These are phyloP conservation scores for Zaprionus ghesquierei DNA, from an alignment of 1,140 invertebrate species.

Conservation along the genomic window DNA sequence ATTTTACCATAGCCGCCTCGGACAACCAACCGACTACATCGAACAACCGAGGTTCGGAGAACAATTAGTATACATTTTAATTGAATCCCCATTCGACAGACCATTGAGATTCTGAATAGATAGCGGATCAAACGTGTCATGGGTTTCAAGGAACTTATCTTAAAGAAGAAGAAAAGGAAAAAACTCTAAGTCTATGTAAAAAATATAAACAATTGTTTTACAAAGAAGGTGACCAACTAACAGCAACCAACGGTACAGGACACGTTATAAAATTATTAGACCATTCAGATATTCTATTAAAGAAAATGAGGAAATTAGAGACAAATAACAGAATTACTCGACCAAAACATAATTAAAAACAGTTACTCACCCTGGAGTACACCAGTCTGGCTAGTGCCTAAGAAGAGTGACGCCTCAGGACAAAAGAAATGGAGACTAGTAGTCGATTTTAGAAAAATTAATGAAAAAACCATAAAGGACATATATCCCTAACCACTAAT, in stretches of 20 bases:
- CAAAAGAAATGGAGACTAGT: neutral
- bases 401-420: neutral
- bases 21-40: too few relatives aligned
- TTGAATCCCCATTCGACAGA: neutral
- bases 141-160: too few relatives aligned
- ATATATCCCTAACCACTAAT: slow-evolving; percentile 42
- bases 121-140: neutral
- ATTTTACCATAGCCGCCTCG: too few relatives aligned
- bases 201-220: too few relatives aligned
- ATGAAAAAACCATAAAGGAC: slow-evolving; percentile 24
- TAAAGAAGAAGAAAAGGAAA: too few relatives aligned
- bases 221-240: too few relatives aligned
- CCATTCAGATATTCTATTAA: too few relatives aligned
- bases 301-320: too few relatives aligned
- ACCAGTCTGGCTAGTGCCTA: neutral
- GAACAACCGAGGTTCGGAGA: neutral
- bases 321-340: neutral
- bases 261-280: too few relatives aligned
- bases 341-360: neutral
- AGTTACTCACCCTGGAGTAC: neutral
- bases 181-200: too few relatives aligned
- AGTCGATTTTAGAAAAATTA: neutral
- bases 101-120: neutral
- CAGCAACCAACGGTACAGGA: too few relatives aligned
- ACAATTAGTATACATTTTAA: neutral